Conservation (phyloP, 2,888 invertebrate species). For the Limnephilus lunatus region DNA sequence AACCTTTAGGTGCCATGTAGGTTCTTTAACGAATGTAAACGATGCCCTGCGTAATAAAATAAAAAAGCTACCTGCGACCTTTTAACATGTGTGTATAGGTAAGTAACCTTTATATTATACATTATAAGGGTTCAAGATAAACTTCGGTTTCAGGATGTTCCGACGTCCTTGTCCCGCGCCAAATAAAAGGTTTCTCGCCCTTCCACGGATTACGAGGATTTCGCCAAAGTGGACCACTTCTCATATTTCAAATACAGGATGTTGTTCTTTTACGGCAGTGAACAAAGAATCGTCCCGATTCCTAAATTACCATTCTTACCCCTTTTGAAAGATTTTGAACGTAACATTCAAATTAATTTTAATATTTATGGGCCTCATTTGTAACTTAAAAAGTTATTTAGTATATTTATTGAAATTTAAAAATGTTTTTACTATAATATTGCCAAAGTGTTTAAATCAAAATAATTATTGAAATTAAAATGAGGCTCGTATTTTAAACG, state of each 20-base stretch:
- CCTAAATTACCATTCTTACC: not conserved
- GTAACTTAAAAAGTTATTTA: not conserved
- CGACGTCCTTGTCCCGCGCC: not conserved
- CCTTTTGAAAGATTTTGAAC: not conserved
- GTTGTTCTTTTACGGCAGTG: slow-evolving; percentile 2
- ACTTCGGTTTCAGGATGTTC: not conserved
- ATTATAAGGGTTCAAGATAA: slow-evolving; percentile 2
- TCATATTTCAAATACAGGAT: slow-evolving; percentile 2
- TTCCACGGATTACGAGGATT: not conserved
- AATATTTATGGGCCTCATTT: not conserved
- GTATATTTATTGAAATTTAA: not conserved
- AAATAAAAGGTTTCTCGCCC: not conserved
- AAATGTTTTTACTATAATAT: not conserved
- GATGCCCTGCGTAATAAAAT: not conserved
- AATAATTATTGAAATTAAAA: not conserved
- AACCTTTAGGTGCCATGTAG: not conserved
- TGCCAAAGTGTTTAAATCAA: not conserved
- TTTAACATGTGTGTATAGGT: not conserved
- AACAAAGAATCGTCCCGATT: not conserved
- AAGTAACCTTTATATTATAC: not conserved
- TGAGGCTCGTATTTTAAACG: not conserved
- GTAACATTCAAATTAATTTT: not conserved
- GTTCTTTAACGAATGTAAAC: slow-evolving; percentile 2
- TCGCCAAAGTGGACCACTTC: not conserved
- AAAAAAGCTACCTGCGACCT: not conserved